Evolutionary conservation across 2,797 vertebrate species (phyloP).

Genomic region (Lacerta agilis): DNA sequence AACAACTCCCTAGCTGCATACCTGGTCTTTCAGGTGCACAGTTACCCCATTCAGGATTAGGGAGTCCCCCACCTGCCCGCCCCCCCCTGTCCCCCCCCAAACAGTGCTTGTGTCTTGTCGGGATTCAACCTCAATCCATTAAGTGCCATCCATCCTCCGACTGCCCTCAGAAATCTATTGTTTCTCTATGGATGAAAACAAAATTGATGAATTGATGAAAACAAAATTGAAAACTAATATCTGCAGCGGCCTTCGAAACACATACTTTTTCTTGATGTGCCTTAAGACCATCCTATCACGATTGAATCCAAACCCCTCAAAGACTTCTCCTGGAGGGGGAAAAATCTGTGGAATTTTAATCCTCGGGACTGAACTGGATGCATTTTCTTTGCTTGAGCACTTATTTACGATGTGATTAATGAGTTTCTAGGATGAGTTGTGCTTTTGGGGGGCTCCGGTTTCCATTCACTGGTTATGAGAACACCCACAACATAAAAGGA

Average conservation of each 20-base stretch:
- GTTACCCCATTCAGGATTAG: too few species aligned
- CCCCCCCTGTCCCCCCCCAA: too few species aligned
- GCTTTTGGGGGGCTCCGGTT: slow-evolving; percentile 20
- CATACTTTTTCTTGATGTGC: slow-evolving; percentile 9
- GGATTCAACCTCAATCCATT: not conserved
- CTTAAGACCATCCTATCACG: slow-evolving; percentile 31
- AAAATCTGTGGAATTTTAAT: slow-evolving; percentile 21
- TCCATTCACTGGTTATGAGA: slow-evolving; percentile 21
- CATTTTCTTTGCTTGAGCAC: slow-evolving; percentile 31
- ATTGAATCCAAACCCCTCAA: slow-evolving; percentile 23
- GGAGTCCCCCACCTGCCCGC: too few species aligned
- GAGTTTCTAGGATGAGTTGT: slow-evolving; percentile 24
- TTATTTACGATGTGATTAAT: slow-evolving; percentile 34
- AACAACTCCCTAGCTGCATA: too few species aligned
- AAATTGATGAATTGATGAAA: not conserved
- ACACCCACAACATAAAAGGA: slow-evolving; percentile 33
- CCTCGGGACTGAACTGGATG: not conserved
- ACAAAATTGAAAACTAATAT: not conserved
- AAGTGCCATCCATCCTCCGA: not conserved
- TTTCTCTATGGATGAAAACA: not conserved
- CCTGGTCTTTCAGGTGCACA: too few species aligned
- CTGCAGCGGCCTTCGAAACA: not conserved
- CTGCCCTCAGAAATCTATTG: not conserved
- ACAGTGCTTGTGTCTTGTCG: too few species aligned
- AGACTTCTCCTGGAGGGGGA: slow-evolving; percentile 11